Conservation (phyloP, 2,888 invertebrate genomes). For the Didymodactylos carnosus region DNA sequence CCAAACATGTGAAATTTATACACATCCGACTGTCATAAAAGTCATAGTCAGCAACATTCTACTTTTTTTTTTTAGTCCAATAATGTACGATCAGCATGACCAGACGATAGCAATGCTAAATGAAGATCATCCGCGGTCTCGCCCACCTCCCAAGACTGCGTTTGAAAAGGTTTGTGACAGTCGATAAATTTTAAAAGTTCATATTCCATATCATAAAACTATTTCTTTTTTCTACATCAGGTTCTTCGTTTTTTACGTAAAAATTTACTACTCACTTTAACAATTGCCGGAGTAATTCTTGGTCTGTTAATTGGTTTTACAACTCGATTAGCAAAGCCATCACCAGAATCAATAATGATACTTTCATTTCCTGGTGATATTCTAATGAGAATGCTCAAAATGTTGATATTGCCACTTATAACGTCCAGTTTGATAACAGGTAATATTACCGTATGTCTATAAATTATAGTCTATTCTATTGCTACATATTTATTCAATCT, state of each 20-base stretch:
- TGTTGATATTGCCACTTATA: conserved; percentile 49
- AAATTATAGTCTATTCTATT: background rate
- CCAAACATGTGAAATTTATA: too few species aligned
- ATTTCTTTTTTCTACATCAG: too few species aligned
- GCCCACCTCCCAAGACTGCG: too few species aligned
- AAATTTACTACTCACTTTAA: conserved; percentile 32
- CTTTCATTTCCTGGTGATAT: conserved; percentile 49
- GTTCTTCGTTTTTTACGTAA: background rate
- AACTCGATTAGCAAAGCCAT: conserved; percentile 37
- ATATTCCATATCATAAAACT: background rate
- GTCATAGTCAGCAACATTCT: too few species aligned
- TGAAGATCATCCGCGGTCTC: background rate
- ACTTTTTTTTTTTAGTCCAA: background rate
- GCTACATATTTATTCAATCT: too few species aligned
- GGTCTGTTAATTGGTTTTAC: conserved; percentile 44
- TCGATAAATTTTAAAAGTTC: background rate
- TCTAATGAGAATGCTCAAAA: conserved; percentile 48
- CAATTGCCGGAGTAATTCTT: conserved; percentile 42
- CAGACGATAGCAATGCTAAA: background rate
- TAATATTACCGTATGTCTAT: too few species aligned
- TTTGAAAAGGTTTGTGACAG: too few species aligned
- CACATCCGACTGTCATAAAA: too few species aligned
- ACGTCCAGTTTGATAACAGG: conserved; percentile 46
- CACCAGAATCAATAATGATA: conserved; percentile 40
- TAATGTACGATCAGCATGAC: background rate